Conservation (phyloP, 2,888 invertebrate species). For the Quadriops clusia region DNA sequence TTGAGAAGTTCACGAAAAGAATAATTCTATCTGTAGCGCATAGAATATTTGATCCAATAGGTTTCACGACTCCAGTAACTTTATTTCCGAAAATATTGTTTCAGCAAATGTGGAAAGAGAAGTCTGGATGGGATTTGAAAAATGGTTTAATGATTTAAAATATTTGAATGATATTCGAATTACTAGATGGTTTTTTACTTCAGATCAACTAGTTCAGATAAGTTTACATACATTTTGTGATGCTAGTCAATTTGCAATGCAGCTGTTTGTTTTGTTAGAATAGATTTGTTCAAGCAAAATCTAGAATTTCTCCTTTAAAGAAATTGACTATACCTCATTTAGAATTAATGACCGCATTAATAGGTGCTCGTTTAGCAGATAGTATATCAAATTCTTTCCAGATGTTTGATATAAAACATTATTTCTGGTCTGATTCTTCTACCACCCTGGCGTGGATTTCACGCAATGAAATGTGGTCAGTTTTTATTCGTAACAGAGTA, state of each 20-base stretch:
- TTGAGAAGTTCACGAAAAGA: constrained; percentile 1
- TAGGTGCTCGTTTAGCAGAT: constrained; percentile 7
- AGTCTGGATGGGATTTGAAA: constrained; percentile 4
- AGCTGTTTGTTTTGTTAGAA: constrained; percentile 1
- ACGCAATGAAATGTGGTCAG: constrained; percentile 16
- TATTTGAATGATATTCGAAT: too few species aligned
- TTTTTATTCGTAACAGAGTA: constrained; percentile 21
- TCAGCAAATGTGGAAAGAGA: constrained; percentile 5
- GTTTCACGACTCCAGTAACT: constrained; percentile 5
- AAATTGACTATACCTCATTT: constrained; percentile 6
- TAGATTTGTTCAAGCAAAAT: constrained; percentile 1
- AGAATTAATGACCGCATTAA: constrained; percentile 6
- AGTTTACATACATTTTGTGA: constrained; percentile 7
- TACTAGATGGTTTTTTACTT: too few species aligned
- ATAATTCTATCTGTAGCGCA: constrained; percentile 7
- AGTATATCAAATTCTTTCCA: too few species aligned
- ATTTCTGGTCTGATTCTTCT: constrained; percentile 21
- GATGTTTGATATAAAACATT: constrained; percentile 8
- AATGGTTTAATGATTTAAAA: too few species aligned
- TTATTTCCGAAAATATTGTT: constrained; percentile 5
- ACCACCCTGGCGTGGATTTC: constrained; percentile 21
- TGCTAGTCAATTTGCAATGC: constrained; percentile 7
- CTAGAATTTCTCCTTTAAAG: constrained; percentile 4
- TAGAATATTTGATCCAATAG: constrained; percentile 6
- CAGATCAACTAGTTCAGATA: too few species aligned